Base-by-base conservation (phyloP, 1,140 invertebrate genomes). In the Phocides pigmalion region DNA sequence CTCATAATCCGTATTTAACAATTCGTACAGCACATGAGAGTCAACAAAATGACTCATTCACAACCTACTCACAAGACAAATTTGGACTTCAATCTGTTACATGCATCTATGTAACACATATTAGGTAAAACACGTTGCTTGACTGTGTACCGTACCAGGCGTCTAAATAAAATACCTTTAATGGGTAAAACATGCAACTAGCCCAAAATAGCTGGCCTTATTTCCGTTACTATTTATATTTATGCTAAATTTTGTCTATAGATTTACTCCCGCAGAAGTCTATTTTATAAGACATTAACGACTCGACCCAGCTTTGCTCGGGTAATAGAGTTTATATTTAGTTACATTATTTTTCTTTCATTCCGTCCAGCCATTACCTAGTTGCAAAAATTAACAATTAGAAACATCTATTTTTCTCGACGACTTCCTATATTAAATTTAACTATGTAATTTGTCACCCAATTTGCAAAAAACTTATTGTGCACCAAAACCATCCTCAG, bases 71-170 rank as follows among this genome's bases (percentile, higher is more conserved):
- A 35, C 3, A n/a, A 19, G 42, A 51, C 32, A 53, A 25, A 49
- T 49, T 49, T 49, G 46, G 50, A 9, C 11, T 8, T 37, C 8
- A 53, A 15, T 4, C n/a, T 22, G 5, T 22, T 22, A 56, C 16
- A 22, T 9, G 4, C 19, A n/a, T 14, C 19, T 42, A 12, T 32
- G 41, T 16, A 44, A 44, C 9, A 17, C 28, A 12, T 58, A 56
- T 44, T 28, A 56, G 53, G 39, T 56, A 44, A 56, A 44, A 25
- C 53, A 16, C 0, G 53, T 56, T 44, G 44, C 53, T 0, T 50
- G 20, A 15, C 20, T 49, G 46, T 5, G 44, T 0, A 11, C 20
- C 25, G 25, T 14, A 49, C 20, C 22, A 15, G 22, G 35, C 19
- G 51, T 16, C 44, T 58, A 25, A 44, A 44, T 6, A 14, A 42